Base-by-base conservation (phyloP, 1,140 invertebrate genomes). In the Camponotus pennsylvanicus region DNA sequence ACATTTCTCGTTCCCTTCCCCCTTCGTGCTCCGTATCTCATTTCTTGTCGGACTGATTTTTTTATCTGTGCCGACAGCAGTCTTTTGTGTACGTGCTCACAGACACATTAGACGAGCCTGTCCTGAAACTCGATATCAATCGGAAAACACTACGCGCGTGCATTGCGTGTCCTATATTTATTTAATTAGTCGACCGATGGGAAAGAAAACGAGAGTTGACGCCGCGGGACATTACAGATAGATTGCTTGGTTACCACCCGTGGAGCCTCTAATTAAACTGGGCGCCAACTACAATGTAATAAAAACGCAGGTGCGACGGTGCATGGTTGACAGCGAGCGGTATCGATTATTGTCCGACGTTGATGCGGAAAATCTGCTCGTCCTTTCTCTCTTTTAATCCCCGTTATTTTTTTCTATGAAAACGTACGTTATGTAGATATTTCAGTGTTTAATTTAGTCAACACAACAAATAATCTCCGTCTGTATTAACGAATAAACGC, bases 261-360 rank as follows among this genome's bases (percentile, higher is more conserved):
- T 83, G 90, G 91, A 91, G 86, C 88, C 84, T 88, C 91, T 93
- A 93, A 93, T 93, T 92, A 92, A 92, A 93, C 92, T 92, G 86
- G 27, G 75, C 84, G 87, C 86, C 82, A 88, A 89, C 88, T 88
- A 75, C 55, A 83, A 83, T 83, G 79, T 83, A 83, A 83, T 83
- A 83, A 83, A 83, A 83, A 83, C 79, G 73, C 79, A 83, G 79
- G 57, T 83, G 79, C 79, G 79, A 83, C 55, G 45, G 42, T 37
- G 55, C 69, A 52, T 52, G 40, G 40, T 59, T 66, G 76, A 79
- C 55, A 34, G 42, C 66, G 45, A 45, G 32, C 21, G 49, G 64
- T 61, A 77, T 76, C 70, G 77, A 86, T 87, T 75, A 83, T 82
- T 66, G 77, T 80, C 32, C 69, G 37, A 75, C 32, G 75, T 73